Percentiles rank a stretch among this genome's conserved stretches.
phyloP scores from a whole-genome alignment of 1,140 invertebrate genomes.

The Pachyrhynchus sulphureomaculatus region DNA sequence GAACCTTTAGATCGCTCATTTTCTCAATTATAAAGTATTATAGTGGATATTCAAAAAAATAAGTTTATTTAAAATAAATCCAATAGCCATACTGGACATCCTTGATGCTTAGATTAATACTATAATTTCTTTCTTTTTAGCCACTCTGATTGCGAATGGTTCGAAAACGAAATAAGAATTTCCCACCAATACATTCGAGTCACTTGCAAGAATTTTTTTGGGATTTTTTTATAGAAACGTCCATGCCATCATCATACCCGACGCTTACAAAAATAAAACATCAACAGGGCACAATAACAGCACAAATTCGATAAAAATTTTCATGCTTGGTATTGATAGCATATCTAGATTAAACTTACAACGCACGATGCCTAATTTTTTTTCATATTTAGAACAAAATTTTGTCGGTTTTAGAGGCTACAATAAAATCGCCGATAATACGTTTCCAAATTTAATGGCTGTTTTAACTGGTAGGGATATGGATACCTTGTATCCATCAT shows the following conservation, averaged over 20 bases:
- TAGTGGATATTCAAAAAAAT: too few relatives aligned
- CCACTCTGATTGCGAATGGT: constrained; percentile 50
- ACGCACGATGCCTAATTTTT: constrained; percentile 74
- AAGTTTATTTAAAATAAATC: too few relatives aligned
- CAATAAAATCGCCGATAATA: constrained; percentile 75
- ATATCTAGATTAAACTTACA: constrained; percentile 77
- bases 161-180: constrained; percentile 47
- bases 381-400: constrained; percentile 59
- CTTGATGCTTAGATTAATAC: too few relatives aligned
- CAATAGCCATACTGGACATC: too few relatives aligned
- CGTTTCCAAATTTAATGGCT: constrained; percentile 80
- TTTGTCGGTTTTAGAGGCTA: constrained; percentile 62
- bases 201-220: constrained; percentile 44
- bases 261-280: constrained; percentile 41
- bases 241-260: constrained; percentile 50
- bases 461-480: constrained; percentile 65
- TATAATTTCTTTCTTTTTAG: too few relatives aligned
- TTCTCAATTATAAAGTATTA: too few relatives aligned
- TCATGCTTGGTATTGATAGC: constrained; percentile 79
- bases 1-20: too few relatives aligned
- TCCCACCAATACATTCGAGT: constrained; percentile 52
- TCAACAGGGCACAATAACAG: background rate
- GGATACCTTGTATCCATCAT: constrained; percentile 52
- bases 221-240: constrained; percentile 55
- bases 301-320: constrained; percentile 57